Evolutionary conservation across 2,888 invertebrate species (phyloP).

Genomic region (Acronicta alni): DNA sequence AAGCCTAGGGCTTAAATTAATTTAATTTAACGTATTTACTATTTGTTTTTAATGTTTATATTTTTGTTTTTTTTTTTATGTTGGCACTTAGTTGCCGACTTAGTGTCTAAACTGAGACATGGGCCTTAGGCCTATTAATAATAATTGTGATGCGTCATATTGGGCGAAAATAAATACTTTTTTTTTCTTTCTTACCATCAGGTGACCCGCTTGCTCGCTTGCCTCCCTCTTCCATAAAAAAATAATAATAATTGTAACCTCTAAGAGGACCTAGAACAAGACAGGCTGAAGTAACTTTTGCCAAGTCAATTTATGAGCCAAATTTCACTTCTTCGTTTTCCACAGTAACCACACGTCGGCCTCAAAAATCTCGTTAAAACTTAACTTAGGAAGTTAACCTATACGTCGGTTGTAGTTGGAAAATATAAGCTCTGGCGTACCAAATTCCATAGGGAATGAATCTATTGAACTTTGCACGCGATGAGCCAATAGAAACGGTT

Average conservation of each 20-base stretch:
- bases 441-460: slow-evolving; percentile 24
- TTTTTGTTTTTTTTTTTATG: too few species aligned
- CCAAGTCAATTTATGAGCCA: slow-evolving; percentile 76
- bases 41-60: too few species aligned
- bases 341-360: slow-evolving; percentile 62
- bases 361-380: slow-evolving; percentile 83
- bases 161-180: too few species aligned
- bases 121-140: too few species aligned
- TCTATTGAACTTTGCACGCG: slow-evolving; percentile 48
- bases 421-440: slow-evolving; percentile 50
- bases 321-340: slow-evolving; percentile 65
- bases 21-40: too few species aligned
- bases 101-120: too few species aligned
- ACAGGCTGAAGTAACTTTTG: slow-evolving; percentile 69
- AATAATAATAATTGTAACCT: slow-evolving; percentile 64
- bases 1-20: too few species aligned
- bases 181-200: too few species aligned
- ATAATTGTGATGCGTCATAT: too few species aligned
- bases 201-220: too few species aligned
- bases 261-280: slow-evolving; percentile 63
- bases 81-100: too few species aligned
- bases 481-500: slow-evolving; percentile 17
- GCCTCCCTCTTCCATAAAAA: too few species aligned
- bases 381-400: slow-evolving; percentile 65
- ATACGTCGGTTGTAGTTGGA: slow-evolving; percentile 52